Evolutionary conservation across 2,113 vertebrate genomes (phyloP), one percentile per base, ranked within the genome.

Genomic region (Polyodon spathula): DNA sequence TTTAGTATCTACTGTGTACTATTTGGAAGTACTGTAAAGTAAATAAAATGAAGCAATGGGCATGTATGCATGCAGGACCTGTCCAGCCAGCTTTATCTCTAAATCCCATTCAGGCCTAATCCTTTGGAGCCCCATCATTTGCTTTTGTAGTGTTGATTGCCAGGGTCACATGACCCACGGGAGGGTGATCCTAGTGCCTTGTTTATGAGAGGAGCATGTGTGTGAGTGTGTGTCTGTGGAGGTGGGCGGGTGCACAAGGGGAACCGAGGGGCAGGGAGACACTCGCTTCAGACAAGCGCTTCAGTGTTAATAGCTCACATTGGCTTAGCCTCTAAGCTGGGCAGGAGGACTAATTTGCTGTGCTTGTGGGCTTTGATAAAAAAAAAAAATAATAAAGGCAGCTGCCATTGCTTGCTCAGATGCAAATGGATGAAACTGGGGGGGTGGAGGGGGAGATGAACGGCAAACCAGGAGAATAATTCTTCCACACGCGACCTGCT

Each of bases 321-420:
- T 88, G 92, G 89, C 84, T 77, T 78, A 84, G 87, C 85, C 75
- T 88, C 77, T 78, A 85, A 67, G 77, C 86, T 80, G 84, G 84
- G 78, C 79, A 73, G 81, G 82, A 81, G 81, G 82, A 82, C 84
- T 87, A 75, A 81, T 77, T 85, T 82, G 77, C 88, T 78, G 76
- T 79, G 85, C 87, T 84, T 81, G 87, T 81, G 81, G 85, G 86
- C 84, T 89, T 78, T 79, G 84, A 86, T 78, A 76, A 83, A 80
- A 88, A 88, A 76, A 88, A 58, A 38, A 16, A 55, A 48, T 58
- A 16, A 52, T 76, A 79, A 79, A 78, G 71, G 87, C 89, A 91
- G 89, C 90, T 92, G 91, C 88, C 74, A 75, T 81, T 73, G 78
- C 77, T 84, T 62, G 80, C 81, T 83, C 76, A 76, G 73, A 83